These are phyloP conservation scores for Dermolepida albohirtum DNA, from an alignment of 2,888 invertebrate species.

Conservation along the genomic window DNA sequence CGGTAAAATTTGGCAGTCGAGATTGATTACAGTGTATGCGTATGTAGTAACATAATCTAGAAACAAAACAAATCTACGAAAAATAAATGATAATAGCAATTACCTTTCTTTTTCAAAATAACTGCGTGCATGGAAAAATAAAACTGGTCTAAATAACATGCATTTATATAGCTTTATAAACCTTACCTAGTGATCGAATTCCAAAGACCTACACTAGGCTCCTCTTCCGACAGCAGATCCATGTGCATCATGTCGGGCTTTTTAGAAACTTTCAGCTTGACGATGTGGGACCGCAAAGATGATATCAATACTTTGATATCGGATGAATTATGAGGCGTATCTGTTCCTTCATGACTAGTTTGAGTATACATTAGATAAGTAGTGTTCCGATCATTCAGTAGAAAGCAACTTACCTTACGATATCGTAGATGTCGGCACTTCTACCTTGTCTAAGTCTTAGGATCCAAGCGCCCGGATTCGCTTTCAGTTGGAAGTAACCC, in stretches of 20 bases:
- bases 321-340: conserved; percentile 75
- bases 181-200: conserved; percentile 89
- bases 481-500: conserved; percentile 98
- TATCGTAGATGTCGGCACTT: conserved; percentile 94
- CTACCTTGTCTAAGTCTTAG: conserved; percentile 90
- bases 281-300: conserved; percentile 88
- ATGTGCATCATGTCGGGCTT: conserved; percentile 88
- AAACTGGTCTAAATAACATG: conserved; percentile 44
- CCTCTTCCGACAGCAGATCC: conserved; percentile 88
- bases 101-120: conserved; percentile 47
- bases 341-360: conserved; percentile 79
- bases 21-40: background rate
- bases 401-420: conserved; percentile 72
- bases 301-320: conserved; percentile 85
- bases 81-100: conserved; percentile 37
- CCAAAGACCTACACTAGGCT: conserved; percentile 86
- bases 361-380: background rate
- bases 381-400: background rate
- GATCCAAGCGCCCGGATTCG: conserved; percentile 97
- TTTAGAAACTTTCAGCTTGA: conserved; percentile 91
- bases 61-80: conserved; percentile 41
- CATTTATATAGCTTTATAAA: conserved; percentile 45
- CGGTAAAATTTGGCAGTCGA: too few relatives aligned
- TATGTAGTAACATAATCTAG: conserved; percentile 25
- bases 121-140: conserved; percentile 48